Conservation (phyloP, 2,888 invertebrate genomes). For the Heteropelma amictum region DNA sequence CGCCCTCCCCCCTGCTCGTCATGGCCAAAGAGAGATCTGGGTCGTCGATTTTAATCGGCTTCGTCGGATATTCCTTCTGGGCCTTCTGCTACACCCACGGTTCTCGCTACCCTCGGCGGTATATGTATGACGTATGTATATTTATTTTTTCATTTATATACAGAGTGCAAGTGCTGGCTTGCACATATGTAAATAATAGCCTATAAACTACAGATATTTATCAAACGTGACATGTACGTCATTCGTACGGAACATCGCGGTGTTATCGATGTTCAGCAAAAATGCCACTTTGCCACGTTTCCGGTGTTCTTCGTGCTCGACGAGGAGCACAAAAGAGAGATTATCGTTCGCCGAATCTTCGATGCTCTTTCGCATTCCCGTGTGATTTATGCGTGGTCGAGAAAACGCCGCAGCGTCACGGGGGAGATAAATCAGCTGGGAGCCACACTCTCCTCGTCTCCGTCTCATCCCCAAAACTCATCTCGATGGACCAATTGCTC, state of each 20-base stretch:
- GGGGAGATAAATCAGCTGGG: too few species aligned
- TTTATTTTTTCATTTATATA: not conserved
- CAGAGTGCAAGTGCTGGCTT: not conserved
- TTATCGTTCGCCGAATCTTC: constrained; percentile 12
- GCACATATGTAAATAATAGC: not conserved
- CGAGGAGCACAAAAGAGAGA: constrained; percentile 28
- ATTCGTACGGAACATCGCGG: constrained; percentile 15
- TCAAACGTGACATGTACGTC: not conserved
- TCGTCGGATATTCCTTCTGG: constrained; percentile 59
- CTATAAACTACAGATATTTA: not conserved
- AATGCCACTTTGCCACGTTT: constrained; percentile 55
- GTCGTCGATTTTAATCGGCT: constrained; percentile 75
- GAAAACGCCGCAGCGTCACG: not conserved
- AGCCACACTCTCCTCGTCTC: too few species aligned
- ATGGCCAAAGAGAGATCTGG: constrained; percentile 70
- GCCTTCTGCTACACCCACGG: constrained; percentile 29
- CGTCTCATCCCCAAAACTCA: too few species aligned
- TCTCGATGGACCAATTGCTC: too few species aligned
- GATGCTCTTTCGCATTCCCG: not conserved
- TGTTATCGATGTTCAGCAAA: constrained; percentile 62
- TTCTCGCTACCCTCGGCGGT: not conserved
- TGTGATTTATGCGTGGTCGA: not conserved
- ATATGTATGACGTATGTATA: too few species aligned
- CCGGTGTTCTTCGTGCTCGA: not conserved
- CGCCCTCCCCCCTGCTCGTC: constrained; percentile 21